Conservation (phyloP, 92 coral and sea anemone species). For the Porites lobata region DNA sequence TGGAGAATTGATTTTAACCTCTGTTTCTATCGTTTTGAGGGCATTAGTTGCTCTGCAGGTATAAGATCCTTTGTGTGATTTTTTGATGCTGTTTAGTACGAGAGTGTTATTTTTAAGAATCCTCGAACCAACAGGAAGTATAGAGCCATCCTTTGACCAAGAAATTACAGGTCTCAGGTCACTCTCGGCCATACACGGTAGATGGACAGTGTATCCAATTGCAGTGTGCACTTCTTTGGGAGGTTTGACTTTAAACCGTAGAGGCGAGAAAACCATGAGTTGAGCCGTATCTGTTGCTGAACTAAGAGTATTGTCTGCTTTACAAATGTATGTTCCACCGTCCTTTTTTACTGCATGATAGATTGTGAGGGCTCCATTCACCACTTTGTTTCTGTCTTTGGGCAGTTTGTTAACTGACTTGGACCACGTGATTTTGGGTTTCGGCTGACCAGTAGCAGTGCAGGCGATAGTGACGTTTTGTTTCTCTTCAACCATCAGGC, state of each 20-base stretch:
- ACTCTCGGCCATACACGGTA: not conserved
- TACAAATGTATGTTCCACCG: not conserved
- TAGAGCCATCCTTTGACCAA: not conserved
- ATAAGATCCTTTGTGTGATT: not conserved
- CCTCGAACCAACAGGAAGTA: not conserved
- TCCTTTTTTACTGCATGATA: not conserved
- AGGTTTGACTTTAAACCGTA: not conserved
- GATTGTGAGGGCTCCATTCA: not conserved
- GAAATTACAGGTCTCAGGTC: not conserved
- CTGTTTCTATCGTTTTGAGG: not conserved
- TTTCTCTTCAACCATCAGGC: not conserved
- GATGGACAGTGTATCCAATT: not conserved
- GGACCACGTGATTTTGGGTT: not conserved
- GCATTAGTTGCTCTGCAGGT: not conserved
- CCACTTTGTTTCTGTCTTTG: not conserved
- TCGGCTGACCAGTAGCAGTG: not conserved
- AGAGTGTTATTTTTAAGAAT: not conserved
- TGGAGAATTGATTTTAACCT: not conserved
- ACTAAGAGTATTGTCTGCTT: not conserved
- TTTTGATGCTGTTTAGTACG: not conserved
- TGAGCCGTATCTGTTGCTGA: not conserved
- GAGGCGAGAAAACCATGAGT: not conserved
- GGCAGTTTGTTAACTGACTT: not conserved
- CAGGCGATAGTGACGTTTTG: not conserved
- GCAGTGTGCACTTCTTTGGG: not conserved